Conservation (phyloP, 1,140 invertebrate species). For the Drosophila bocki region DNA sequence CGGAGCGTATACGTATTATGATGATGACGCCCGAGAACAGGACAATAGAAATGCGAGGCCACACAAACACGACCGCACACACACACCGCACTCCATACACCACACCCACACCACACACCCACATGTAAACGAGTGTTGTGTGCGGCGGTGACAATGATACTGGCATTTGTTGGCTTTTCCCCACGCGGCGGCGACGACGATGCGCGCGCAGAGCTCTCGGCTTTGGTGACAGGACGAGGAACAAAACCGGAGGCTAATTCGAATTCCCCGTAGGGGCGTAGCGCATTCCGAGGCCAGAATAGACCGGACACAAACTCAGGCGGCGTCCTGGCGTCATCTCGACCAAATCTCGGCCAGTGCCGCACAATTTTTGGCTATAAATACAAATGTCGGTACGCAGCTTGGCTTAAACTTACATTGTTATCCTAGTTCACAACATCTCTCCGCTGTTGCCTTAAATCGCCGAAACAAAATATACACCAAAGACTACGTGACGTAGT, state of each 20-base stretch:
- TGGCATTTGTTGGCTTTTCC: slow-evolving; percentile 41
- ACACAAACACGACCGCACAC: slow-evolving; percentile 38
- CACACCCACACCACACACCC: slow-evolving; percentile 6
- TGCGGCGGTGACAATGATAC: slow-evolving; percentile 56
- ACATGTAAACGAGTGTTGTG: slow-evolving; percentile 48
- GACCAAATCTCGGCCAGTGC: slow-evolving; percentile 64
- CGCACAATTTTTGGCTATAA: slow-evolving; percentile 72
- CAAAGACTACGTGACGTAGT: slow-evolving; percentile 62
- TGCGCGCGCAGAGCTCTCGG: slow-evolving; percentile 73
- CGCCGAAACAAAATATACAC: slow-evolving; percentile 31
- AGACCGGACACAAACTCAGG: slow-evolving; percentile 24
- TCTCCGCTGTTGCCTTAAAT: slow-evolving; percentile 23
- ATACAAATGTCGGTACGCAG: slow-evolving; percentile 82
- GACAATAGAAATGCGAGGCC: slow-evolving; percentile 58
- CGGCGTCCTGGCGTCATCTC: slow-evolving; percentile 69
- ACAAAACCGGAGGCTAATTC: slow-evolving; percentile 44
- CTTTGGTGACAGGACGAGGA: slow-evolving; percentile 59
- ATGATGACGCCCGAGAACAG: slow-evolving; percentile 47
- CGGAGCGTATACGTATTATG: slow-evolving; percentile 49
- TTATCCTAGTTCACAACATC: slow-evolving; percentile 81
- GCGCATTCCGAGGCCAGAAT: slow-evolving; percentile 66
- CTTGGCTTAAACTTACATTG: slow-evolving; percentile 82
- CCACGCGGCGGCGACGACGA: slow-evolving; percentile 35
- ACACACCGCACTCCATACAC: slow-evolving; percentile 4
- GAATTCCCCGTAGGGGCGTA: slow-evolving; percentile 52